Evolutionary conservation across 2,113 vertebrate species (phyloP).

Genomic region (Antechinus stuartii): DNA sequence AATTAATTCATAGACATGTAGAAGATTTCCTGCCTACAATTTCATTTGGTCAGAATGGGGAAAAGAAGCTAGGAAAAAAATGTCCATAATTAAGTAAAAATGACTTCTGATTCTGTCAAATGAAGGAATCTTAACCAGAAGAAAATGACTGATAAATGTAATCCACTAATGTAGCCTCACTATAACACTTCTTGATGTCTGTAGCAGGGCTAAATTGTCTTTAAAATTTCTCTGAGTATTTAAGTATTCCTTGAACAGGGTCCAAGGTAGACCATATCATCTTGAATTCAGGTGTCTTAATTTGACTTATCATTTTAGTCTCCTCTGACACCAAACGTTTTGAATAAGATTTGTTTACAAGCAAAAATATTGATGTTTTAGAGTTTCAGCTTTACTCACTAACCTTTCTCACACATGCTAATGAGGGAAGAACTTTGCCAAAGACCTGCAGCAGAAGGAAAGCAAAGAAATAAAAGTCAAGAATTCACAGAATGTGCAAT

Average conservation of each 20-base stretch:
- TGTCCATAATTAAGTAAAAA: background rate
- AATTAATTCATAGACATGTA: background rate
- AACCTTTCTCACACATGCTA: background rate
- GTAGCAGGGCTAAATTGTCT: background rate
- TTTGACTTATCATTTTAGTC: background rate
- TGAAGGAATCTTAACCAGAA: background rate
- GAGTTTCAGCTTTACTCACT: background rate
- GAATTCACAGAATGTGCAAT: background rate
- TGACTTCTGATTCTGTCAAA: background rate
- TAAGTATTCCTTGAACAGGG: background rate
- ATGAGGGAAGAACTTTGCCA: constrained; percentile 18
- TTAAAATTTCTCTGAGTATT: background rate
- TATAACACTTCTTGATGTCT: background rate
- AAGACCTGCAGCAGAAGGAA: background rate
- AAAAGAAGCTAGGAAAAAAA: background rate
- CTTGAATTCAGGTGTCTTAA: background rate
- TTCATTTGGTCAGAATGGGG: background rate
- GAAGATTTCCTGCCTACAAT: background rate
- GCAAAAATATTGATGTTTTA: constrained; percentile 32
- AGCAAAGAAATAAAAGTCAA: constrained; percentile 3
- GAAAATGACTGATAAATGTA: background rate
- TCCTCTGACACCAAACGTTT: background rate
- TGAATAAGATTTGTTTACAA: constrained; percentile 39
- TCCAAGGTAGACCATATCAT: background rate
- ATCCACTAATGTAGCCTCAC: background rate